Base-by-base conservation (phyloP, 1,140 invertebrate genomes). In the Copidosoma floridanum region DNA sequence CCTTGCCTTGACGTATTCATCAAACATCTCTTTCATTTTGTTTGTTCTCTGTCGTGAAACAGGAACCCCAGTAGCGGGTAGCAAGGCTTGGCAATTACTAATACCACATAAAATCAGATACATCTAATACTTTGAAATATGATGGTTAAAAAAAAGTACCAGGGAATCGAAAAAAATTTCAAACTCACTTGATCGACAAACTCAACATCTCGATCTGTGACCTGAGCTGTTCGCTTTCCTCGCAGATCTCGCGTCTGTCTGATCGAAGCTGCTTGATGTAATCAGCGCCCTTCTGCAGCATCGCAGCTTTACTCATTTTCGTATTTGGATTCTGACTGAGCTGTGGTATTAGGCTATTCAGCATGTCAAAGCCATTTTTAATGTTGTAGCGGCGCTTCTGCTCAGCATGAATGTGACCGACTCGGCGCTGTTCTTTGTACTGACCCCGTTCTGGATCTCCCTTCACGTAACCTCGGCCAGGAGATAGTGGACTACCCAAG, bases 301-400 rank as follows among this genome's bases (percentile, higher is more conserved):
- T 95, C 1, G 94, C 93, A 21, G 96, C 96, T 82, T 98, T 99
- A 80, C 91, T 93, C 61, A 93, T 83, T 84, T 98, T 98, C 1
- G 91, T 86, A 74, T 90, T 94, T 4, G 94, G 91, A 81, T 94
- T 97, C 68, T 92, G 88, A 78, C 87, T 91, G 12, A 98, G 83
- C 63, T 93, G 90, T 16, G 96, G 96, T 72, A 98, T 94, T n/a
- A 99, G 83, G 58, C 88, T 88, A 76, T 97, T 92, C 54, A 99
- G 82, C 74, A 90, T 90, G 77, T 99, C 95, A 79, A 98, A 98
- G 23, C 96, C 95, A 81, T 92, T 95, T 83, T 98, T 98, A 65
- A 98, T 97, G 74, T 97, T 98, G 74, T 93, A 96, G 37, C 97
- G 85, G 29, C 97, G 85, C 77, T 99, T 99, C 81, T 99, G 96